Percentiles rank a stretch among this genome's conserved stretches.
Conservation (phyloP, 2,797 vertebrate species). For the Kryptopterus vitreolus region DNA sequence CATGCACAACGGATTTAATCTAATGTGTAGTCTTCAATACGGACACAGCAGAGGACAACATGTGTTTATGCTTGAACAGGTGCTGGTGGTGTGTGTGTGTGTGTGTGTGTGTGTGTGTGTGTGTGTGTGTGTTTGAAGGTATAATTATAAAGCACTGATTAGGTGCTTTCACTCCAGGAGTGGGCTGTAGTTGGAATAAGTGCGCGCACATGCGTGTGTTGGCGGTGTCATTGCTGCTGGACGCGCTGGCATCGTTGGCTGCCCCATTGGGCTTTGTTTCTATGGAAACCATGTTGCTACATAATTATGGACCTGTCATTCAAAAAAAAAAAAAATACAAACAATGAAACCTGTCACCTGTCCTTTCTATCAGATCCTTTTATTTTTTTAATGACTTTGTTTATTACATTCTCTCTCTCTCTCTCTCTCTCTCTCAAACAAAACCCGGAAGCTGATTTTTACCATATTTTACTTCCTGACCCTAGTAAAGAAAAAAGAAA, state of each 20-base stretch:
- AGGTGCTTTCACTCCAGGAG: conserved; percentile 35
- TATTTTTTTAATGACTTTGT: background rate
- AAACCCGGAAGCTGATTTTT: conserved; percentile 48
- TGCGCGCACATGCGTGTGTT: conserved; percentile 17
- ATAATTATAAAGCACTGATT: conserved; percentile 11
- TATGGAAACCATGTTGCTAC: conserved; percentile 55
- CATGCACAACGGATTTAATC: background rate
- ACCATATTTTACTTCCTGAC: conserved; percentile 44
- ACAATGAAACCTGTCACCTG: conserved; percentile 30
- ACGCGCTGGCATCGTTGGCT: conserved; percentile 46
- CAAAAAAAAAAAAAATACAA: conserved; percentile 25
- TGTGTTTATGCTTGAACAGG: conserved; percentile 20
- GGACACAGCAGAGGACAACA: background rate
- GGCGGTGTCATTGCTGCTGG: conserved; percentile 29
- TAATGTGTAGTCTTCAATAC: background rate
- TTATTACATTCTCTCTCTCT: background rate
- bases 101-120: conserved; percentile 6
- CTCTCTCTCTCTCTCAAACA: conserved; percentile 39
- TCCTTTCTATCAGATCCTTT: background rate
- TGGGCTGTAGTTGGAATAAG: background rate
- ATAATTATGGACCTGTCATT: conserved; percentile 51
- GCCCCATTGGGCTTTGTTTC: conserved; percentile 49
- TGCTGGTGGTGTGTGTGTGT: background rate
- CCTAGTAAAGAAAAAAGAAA: conserved; percentile 25
- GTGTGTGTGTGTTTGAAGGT: background rate